Conservation (phyloP, 2,113 vertebrate genomes). For the Lycaon pictus region DNA sequence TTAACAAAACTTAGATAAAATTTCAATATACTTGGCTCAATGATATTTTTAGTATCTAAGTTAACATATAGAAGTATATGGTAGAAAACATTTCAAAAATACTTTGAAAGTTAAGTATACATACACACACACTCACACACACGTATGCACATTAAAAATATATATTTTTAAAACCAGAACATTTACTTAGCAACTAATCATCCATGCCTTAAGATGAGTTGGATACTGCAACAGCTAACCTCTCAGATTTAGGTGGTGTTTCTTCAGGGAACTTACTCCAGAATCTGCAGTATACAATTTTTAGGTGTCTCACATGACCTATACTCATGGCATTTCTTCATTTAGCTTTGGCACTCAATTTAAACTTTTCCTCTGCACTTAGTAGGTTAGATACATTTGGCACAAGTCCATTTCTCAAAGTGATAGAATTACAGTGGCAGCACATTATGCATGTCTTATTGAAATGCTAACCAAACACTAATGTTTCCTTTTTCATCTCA, state of each 20-base stretch:
- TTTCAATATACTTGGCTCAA: not conserved
- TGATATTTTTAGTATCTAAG: not conserved
- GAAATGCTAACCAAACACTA: constrained; percentile 92
- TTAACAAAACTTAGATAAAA: not conserved
- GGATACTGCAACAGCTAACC: constrained; percentile 90
- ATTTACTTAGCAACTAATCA: constrained; percentile 79
- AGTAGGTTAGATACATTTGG: constrained; percentile 93
- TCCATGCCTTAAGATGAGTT: constrained; percentile 91
- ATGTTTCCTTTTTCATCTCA: constrained; percentile 94
- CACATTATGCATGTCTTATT: constrained; percentile 94
- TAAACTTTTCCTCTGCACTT: constrained; percentile 75
- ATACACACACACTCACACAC: not conserved
- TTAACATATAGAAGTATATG: not conserved
- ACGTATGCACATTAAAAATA: not conserved
- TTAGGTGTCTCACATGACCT: constrained; percentile 93
- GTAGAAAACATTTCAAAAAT: not conserved
- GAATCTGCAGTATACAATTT: constrained; percentile 92
- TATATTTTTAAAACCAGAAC: not conserved
- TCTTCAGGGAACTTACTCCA: constrained; percentile 95
- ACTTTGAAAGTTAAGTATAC: not conserved
- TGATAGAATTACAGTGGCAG: constrained; percentile 92
- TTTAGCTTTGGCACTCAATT: constrained; percentile 93
- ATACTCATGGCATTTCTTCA: constrained; percentile 91
- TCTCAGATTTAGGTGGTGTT: constrained; percentile 91
- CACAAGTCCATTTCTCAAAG: constrained; percentile 92